Evolutionary conservation across 1,140 invertebrate species (phyloP), one percentile per base, ranked within the genome.

Genomic region (Drosophila arawakana): DNA sequence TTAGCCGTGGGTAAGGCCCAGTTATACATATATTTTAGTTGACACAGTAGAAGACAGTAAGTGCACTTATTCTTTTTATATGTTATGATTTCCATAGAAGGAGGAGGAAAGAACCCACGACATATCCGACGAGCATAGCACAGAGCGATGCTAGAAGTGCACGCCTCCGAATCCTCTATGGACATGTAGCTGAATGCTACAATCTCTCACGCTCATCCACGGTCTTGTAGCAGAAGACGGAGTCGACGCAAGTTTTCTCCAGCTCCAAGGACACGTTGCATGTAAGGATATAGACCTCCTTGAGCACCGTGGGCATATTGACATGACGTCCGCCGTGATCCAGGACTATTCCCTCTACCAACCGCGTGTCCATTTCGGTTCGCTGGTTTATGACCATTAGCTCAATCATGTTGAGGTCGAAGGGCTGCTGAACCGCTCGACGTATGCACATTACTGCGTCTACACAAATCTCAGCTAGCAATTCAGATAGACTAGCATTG

Each of bases 261-360:
- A 99, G 99, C 93, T 99, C 99, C 92, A 99, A 93, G 49, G 98
- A 99, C 2, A 99, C 97, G 93, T 99, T 99, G 91, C 97, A 99
- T 0, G 98, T 99, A 1, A 99, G 94, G 91, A 99, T 99, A 92
- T 96, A 99, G 30, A 97, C 97, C 93, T 99, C 97, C 77, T 96
- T 95, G 0, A 98, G 93, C 73, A 95, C 94, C 92, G 99, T 99
- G 11, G 98, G 98, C 99, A 99, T 99, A 91, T 99, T 98, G 1
- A 98, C 98, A 94, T 99, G 99, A 39, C 99, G 94, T 0, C 97
- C 95, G 43, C 99, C 99, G 93, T 99, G 99, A 93, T 99, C 99
- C 88, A 99, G 93, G 0, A 99, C 98, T 58, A 99, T 93, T 80
- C 98, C 94, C 86, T 95, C 95, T 46, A 99, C 94, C 59, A 98